Evolutionary conservation across 2,888 invertebrate species (phyloP), one percentile per base, ranked within the genome.

Genomic region (Scaptomyza parva): DNA sequence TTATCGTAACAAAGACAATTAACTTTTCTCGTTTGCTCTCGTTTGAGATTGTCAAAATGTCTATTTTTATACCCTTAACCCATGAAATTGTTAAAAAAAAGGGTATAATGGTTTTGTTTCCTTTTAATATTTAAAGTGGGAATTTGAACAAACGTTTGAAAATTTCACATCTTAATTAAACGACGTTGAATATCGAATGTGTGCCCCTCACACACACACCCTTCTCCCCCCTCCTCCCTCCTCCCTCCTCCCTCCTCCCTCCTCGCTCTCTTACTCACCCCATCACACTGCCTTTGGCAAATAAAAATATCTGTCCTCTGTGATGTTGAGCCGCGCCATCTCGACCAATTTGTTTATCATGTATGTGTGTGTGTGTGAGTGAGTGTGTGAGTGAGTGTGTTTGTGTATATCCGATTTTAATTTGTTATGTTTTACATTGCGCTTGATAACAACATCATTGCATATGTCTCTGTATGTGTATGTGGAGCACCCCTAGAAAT

Each of bases 341-440:
- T 17, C 37, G 18, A 22, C 18, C 63, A 60, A 43, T 64, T 45
- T 11, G 39, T 43, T 2, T 3, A 40, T 52, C 12, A 18, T 30
- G 17, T 30, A 40, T n/a, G 9, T 35, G 22, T 33, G 9, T 41
- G 51, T 30, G 8, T 28, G 26, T 37, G n/a, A n/a, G n/a, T n/a
- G n/a, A n/a, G n/a, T n/a, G 9, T 35, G 22, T 33, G 9, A 33
- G 51, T 30, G 8, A 9, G 26, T 37, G 43, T 18, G 12, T 33
- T 30, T 30, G 14, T 48, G 63, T 33, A 62, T 37, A 40, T 47
- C 55, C 64, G 61, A 76, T 72, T 76, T 79, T 76, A 72, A 84
- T 74, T 67, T 70, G 78, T 67, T 74, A 58, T 79, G 82, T 58
- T 64, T 55, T 57, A 59, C 75, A 67, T 64, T 70, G 54, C 64